Percentiles rank a stretch among this genome's conserved stretches.
These are phyloP conservation scores for Phallusia fumigata DNA, from an alignment of 23 tunicate genomes.

Conservation along the genomic window DNA sequence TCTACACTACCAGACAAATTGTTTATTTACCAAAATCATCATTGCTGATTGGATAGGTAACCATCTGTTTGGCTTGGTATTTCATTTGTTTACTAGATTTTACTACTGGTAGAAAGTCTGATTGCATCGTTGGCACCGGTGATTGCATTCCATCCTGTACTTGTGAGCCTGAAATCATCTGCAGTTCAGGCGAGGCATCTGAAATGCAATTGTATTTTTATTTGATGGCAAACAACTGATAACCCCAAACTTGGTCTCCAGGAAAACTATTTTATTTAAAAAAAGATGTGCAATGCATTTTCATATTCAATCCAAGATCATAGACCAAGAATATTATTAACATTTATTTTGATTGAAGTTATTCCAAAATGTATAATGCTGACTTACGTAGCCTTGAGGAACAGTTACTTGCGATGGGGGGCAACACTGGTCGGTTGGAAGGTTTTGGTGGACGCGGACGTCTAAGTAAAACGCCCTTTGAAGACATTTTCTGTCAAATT, in stretches of 20 bases:
- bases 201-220: background rate
- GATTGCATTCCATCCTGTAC: slow-evolving; percentile 55
- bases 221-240: too few relatives aligned
- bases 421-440: slow-evolving; percentile 14
- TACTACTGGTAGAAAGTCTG: slow-evolving; percentile 53
- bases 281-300: too few relatives aligned
- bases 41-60: background rate
- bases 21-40: background rate
- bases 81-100: slow-evolving; percentile 2
- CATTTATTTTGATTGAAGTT: too few relatives aligned
- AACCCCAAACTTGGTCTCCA: background rate
- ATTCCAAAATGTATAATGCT: too few relatives aligned
- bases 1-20: too few relatives aligned
- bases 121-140: slow-evolving; percentile 91
- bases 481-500: background rate
- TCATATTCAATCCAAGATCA: too few relatives aligned
- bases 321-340: too few relatives aligned
- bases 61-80: background rate
- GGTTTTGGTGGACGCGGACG: slow-evolving; percentile 67
- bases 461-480: slow-evolving; percentile 23
- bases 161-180: slow-evolving; percentile 28
- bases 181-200: slow-evolving; percentile 42
- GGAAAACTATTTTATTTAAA: background rate
- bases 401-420: slow-evolving; percentile 32
- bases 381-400: slow-evolving; percentile 8